Conservation (phyloP, 2,888 invertebrate genomes). For the Agrilus biguttatus region DNA sequence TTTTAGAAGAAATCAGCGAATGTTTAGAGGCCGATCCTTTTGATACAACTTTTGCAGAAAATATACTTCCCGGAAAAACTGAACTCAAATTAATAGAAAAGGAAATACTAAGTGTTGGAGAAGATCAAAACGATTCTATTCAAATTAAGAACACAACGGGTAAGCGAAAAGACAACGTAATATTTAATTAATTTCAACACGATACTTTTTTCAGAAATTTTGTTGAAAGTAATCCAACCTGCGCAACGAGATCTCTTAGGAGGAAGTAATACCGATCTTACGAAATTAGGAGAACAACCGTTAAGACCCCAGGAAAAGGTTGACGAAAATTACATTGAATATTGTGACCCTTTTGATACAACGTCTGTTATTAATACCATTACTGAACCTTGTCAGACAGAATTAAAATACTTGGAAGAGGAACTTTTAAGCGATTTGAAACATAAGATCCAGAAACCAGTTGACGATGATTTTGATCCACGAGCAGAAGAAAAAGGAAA, state of each 20-base stretch:
- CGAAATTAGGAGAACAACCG: conserved; percentile 51
- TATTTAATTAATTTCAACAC: not conserved
- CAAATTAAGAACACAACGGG: conserved; percentile 42
- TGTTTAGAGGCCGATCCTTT: conserved; percentile 61
- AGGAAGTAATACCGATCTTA: conserved; percentile 62
- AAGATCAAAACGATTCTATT: conserved; percentile 45
- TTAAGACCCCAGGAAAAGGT: conserved; percentile 42
- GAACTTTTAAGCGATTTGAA: conserved; percentile 51
- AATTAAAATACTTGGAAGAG: conserved; percentile 63
- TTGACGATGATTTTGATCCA: conserved; percentile 75
- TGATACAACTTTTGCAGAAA: conserved; percentile 71
- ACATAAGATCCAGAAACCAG: conserved; percentile 30
- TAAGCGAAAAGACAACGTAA: too few species aligned
- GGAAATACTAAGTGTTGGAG: conserved; percentile 35
- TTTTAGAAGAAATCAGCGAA: conserved; percentile 14
- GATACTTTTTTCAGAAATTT: conserved; percentile 27
- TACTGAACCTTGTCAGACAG: conserved; percentile 61
- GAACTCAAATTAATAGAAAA: conserved; percentile 44
- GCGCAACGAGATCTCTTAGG: conserved; percentile 53
- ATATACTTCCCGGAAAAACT: conserved; percentile 51
- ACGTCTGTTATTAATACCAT: conserved; percentile 52
- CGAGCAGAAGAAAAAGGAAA: conserved; percentile 42
- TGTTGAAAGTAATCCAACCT: conserved; percentile 31
- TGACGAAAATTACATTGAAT: conserved; percentile 38
- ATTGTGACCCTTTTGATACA: conserved; percentile 78